Evolutionary conservation across 2,113 vertebrate genomes (phyloP), one percentile per base, ranked within the genome.

Genomic region (Propithecus coquereli): DNA sequence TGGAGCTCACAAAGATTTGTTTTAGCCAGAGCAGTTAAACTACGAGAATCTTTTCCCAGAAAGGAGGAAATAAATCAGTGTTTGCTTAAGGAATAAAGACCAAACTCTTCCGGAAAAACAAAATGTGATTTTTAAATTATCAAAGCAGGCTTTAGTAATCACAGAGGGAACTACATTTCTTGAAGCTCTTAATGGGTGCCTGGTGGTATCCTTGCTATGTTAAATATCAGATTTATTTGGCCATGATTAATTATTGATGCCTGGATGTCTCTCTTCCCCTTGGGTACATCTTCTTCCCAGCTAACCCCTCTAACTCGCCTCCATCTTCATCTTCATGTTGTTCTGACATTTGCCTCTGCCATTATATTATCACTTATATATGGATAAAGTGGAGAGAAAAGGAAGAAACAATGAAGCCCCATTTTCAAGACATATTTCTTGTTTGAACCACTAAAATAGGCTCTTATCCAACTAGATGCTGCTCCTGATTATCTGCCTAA

Each of bases 1-100:
- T 4, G 61, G 34, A 52, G 40, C 68, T 50, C 45, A 23, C 9
- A 79, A 87, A 13, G 59, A 71, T 32, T 71, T 90, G 81, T 80
- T 95, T 77, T 34, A 59, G 61, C 37, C 70, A 18, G 40, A 96
- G 79, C 66, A 32, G 23, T 91, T 47, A 23, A 83, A 89, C 30
- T 59, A 34, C 9, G 83, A 45, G 63, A 94, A 81, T 89, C 73
- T 90, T 37, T 89, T 76, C 63, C 7, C 81, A 88, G 76, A 94
- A 88, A 85, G 37, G 57, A 96, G 50, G 34, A 90, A 93, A 90
- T 83, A 87, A 83, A 97, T 96, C 96, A 94, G 87, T 94, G 83
- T 96, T 97, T 95, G n/a, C 79, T 95, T 89, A 87, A 91, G 76
- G 86, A 97, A 73, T 92, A 96, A 96, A 92, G 92, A 96, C 71